Percentiles rank a stretch among this genome's conserved stretches.
Conservation (phyloP, 2,888 invertebrate genomes). For the Ormyrus thymus region DNA sequence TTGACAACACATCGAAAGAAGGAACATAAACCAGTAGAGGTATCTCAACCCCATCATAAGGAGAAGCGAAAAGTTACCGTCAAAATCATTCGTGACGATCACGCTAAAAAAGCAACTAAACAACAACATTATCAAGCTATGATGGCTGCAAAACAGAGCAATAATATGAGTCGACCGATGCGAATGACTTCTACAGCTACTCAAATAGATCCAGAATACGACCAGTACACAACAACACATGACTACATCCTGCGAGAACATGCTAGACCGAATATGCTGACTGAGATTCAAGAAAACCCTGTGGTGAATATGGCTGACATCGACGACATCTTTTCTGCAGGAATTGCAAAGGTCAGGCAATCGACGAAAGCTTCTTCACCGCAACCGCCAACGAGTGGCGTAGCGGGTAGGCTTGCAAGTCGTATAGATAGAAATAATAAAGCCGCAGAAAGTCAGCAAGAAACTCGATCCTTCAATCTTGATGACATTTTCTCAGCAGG, state of each 20-base stretch:
- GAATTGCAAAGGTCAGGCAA: conserved; percentile 59
- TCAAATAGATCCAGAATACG: conserved; percentile 42
- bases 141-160: background rate
- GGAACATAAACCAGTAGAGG: conserved; percentile 3
- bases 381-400: conserved; percentile 29
- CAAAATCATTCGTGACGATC: conserved; percentile 51
- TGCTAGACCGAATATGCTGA: conserved; percentile 24
- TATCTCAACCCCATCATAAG: conserved; percentile 21
- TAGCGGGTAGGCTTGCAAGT: conserved; percentile 31
- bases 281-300: conserved; percentile 11
- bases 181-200: conserved; percentile 35
- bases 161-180: background rate
- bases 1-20: conserved; percentile 37
- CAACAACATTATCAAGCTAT: background rate
- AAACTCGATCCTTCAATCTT: conserved; percentile 60
- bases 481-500: conserved; percentile 68
- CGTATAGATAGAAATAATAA: conserved; percentile 45
- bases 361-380: conserved; percentile 50
- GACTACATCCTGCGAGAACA: conserved; percentile 52
- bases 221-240: conserved; percentile 48
- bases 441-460: conserved; percentile 16
- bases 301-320: conserved; percentile 59
- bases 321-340: conserved; percentile 66
- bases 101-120: conserved; percentile 11
- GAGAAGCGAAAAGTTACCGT: conserved; percentile 51